Evolutionary conservation across 2,113 vertebrate genomes (phyloP), one percentile per base, ranked within the genome.

Genomic region (Craseonycteris thonglongyai): DNA sequence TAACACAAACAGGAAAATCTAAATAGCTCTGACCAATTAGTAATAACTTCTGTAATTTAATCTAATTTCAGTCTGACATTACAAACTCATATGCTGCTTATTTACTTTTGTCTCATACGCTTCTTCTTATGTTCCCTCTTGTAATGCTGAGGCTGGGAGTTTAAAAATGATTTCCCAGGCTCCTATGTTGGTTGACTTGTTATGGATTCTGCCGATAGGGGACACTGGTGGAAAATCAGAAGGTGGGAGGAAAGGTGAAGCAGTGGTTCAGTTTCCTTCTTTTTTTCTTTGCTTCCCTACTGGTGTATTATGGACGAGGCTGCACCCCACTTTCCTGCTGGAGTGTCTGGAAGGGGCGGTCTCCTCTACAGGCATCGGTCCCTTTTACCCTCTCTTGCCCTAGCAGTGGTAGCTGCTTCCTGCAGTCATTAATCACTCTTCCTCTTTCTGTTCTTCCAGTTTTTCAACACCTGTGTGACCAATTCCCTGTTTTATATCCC

Each of bases 381-480:
- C 45, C 30, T 74, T 51, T 63, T 5, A 42, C 40, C 19, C 59
- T 33, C 74, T 84, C 63, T 10, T 75, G 79, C 9, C 30, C 14
- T 2, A 51, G 35, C 15, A 35, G 15, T 14, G 54, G 51, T 45
- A 56, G 74, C 59, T 6, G 6, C 65, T 69, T 80, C 69, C 81
- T 66, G n/a, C 3, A 33, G 14, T 30, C 35, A 84, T 40, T 35
- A 54, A 65, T 63, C 49, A 59, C 30, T 56, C 84, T 92, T 92
- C 75, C 65, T 21, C 75, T 88, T 94, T 92, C 74, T 47, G n/a
- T 65, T 66, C 84, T 78, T 86, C 42, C 26, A 81, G 40, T 59
- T 78, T 96, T 47, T 65, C 47, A 93, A 79, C 45, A 87, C 75
- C 74, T 83, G 75, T 87, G 35, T 51, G 42, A 87, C 61, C 68